Evolutionary conservation across 2,888 invertebrate species (phyloP).

Genomic region (Himalopsyche japonica): DNA sequence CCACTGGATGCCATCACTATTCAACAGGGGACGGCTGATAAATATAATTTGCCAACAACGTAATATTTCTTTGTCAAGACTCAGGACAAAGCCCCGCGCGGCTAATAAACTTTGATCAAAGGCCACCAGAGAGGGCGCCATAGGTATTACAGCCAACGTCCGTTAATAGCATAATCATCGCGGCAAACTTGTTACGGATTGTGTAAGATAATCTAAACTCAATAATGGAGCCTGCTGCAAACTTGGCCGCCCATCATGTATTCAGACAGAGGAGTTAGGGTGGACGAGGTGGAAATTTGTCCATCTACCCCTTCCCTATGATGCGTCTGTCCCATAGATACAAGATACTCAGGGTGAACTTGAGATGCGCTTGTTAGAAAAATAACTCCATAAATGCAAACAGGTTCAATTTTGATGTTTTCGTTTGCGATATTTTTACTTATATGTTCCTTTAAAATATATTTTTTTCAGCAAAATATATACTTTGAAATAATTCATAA

Average conservation of each 20-base stretch:
- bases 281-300: not conserved
- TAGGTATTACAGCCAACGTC: not conserved
- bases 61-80: not conserved
- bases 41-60: not conserved
- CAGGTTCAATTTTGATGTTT: too few relatives aligned
- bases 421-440: too few relatives aligned
- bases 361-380: not conserved
- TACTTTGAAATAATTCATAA: too few relatives aligned
- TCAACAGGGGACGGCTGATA: not conserved
- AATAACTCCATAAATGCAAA: not conserved
- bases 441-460: too few relatives aligned
- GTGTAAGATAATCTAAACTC: slow-evolving; percentile 39
- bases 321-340: not conserved
- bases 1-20: not conserved
- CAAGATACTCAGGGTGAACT: not conserved
- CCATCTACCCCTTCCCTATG: not conserved
- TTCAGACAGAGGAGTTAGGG: slow-evolving; percentile 14
- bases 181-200: slow-evolving; percentile 36
- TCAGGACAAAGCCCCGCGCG: not conserved
- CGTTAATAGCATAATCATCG: slow-evolving; percentile 37
- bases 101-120: slow-evolving; percentile 31
- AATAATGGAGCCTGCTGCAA: slow-evolving; percentile 25
- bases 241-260: slow-evolving; percentile 29
- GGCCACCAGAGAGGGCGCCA: not conserved
- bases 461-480: too few relatives aligned